These are phyloP conservation scores for Microplitis mediator DNA, from an alignment of 1,140 invertebrate genomes.

Conservation along the genomic window DNA sequence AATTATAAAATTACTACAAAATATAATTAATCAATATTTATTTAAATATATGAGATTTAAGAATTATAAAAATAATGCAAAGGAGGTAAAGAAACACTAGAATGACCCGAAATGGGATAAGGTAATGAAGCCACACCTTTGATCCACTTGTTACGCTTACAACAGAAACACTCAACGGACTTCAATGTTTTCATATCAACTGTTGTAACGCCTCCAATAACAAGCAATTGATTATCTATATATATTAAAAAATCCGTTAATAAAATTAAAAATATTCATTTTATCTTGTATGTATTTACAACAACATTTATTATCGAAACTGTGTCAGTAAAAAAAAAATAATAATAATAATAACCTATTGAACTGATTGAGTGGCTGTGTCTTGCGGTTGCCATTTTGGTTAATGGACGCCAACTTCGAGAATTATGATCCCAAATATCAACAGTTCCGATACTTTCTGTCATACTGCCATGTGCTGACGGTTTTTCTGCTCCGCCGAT, in stretches of 20 bases:
- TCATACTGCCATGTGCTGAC: constrained; percentile 53
- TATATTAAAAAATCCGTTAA: background rate
- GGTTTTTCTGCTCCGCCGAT: constrained; percentile 66
- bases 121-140: constrained; percentile 64
- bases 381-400: constrained; percentile 66
- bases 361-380: constrained; percentile 68
- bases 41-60: too few relatives aligned
- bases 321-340: background rate
- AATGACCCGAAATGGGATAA: constrained; percentile 65
- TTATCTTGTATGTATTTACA: background rate
- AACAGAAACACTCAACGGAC: constrained; percentile 68
- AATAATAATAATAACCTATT: constrained; percentile 56
- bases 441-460: constrained; percentile 64
- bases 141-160: constrained; percentile 65
- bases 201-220: constrained; percentile 68
- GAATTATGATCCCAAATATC: constrained; percentile 65
- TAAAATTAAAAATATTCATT: background rate
- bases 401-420: constrained; percentile 61
- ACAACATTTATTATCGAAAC: too few relatives aligned
- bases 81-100: constrained; percentile 65
- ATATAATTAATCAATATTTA: too few relatives aligned
- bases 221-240: constrained; percentile 61
- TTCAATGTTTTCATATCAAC: constrained; percentile 66
- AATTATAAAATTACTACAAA: too few relatives aligned
- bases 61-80: background rate